Conservation (phyloP, 2,113 vertebrate genomes). For the Pteropus alecto region DNA sequence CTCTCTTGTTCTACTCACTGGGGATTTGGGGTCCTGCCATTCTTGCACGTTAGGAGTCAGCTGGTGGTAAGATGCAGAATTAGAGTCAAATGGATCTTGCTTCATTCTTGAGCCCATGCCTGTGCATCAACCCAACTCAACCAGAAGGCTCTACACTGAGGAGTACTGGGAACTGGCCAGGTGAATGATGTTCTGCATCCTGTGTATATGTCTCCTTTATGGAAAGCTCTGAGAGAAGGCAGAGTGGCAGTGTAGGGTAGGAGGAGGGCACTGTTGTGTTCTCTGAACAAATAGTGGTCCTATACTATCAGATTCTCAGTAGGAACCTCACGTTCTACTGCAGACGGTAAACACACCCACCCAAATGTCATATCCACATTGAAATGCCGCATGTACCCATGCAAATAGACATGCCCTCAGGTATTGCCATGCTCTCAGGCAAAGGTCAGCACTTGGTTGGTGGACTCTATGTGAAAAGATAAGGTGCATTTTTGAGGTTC, state of each 20-base stretch:
- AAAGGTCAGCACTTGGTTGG: background rate
- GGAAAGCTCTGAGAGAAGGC: background rate
- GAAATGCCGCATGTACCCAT: background rate
- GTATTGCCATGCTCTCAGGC: background rate
- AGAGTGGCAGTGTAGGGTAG: background rate
- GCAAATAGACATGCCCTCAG: background rate
- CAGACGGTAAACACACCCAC: background rate
- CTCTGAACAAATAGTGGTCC: background rate
- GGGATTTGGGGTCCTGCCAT: background rate
- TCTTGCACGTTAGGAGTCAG: background rate
- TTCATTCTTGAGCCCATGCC: background rate
- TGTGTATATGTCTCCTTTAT: background rate
- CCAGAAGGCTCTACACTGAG: background rate
- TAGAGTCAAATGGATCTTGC: background rate
- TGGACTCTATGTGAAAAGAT: background rate
- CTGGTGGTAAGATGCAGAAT: background rate
- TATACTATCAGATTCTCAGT: background rate
- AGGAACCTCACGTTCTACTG: background rate
- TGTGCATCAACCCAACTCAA: background rate
- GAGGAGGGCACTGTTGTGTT: background rate
- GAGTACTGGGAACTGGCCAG: background rate
- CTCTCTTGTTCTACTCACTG: background rate
- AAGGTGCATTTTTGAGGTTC: background rate
- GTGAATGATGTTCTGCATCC: background rate
- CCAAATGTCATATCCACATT: background rate